Percentiles rank a stretch among this genome's conserved stretches.
phyloP scores from a whole-genome alignment of 2,888 invertebrate species.

The Myopa tessellatipennis region DNA sequence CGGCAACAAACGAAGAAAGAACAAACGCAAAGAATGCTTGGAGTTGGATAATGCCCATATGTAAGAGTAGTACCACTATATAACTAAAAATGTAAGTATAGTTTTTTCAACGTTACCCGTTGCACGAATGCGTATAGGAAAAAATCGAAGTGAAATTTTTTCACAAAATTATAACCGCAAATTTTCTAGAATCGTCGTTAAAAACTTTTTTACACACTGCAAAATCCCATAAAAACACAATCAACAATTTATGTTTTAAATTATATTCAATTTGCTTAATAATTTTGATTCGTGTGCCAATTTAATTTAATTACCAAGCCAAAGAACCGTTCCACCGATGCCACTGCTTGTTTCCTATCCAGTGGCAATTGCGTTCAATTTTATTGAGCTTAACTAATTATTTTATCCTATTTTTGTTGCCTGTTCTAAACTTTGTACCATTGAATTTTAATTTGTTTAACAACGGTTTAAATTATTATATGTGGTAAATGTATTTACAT shows the following conservation, averaged over 20 bases:
- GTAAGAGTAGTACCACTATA: constrained; percentile 20
- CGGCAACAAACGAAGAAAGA: background rate
- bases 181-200: background rate
- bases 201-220: background rate
- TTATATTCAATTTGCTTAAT: background rate
- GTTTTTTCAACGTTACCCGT: constrained; percentile 46
- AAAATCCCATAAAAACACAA: background rate
- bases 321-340: constrained; percentile 9
- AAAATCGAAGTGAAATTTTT: constrained; percentile 53
- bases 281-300: background rate
- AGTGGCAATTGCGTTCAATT: constrained; percentile 26
- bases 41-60: background rate
- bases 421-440: background rate
- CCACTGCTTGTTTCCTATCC: background rate
- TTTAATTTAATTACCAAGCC: constrained; percentile 39
- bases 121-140: constrained; percentile 28
- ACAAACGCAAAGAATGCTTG: constrained; percentile 24
- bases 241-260: no score
- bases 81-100: constrained; percentile 44
- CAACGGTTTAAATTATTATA: background rate
- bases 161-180: constrained; percentile 39
- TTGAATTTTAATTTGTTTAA: background rate
- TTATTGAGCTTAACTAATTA: background rate
- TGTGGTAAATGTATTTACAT: background rate
- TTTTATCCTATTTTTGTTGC: background rate